These are phyloP conservation scores for Myoxocephalus aenaeus DNA, from an alignment of 2,797 vertebrate species.

Conservation along the genomic window DNA sequence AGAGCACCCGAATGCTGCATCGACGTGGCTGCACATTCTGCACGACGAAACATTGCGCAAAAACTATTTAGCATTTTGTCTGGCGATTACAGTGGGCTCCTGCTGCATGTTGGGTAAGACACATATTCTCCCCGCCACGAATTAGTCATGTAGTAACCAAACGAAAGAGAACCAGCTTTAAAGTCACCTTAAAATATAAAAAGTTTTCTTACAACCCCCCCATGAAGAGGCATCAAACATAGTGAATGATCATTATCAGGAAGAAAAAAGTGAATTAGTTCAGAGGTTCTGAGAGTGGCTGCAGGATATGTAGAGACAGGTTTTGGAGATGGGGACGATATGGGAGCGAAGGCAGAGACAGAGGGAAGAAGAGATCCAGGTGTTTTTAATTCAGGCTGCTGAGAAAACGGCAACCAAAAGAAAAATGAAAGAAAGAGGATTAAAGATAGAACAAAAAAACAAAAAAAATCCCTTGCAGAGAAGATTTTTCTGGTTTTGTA, in stretches of 20 bases:
- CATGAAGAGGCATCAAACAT: not conserved
- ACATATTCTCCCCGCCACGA: too few relatives aligned
- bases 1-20: too few relatives aligned
- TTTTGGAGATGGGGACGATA: not conserved
- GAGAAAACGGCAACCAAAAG: constrained; percentile 51
- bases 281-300: not conserved
- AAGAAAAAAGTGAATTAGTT: constrained; percentile 4
- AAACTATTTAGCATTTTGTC: too few relatives aligned
- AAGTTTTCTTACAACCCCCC: not conserved
- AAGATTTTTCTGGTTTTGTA: constrained; percentile 69
- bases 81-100: not conserved
- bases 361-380: constrained; percentile 37
- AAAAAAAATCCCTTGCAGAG: constrained; percentile 48
- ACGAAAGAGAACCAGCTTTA: not conserved
- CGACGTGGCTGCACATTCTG: too few relatives aligned
- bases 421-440: constrained; percentile 51
- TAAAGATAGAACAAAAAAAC: constrained; percentile 43
- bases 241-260: not conserved
- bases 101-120: not conserved
- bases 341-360: not conserved
- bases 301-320: constrained; percentile 7
- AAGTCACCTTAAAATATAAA: not conserved
- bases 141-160: not conserved
- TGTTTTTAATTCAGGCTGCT: constrained; percentile 62
- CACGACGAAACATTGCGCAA: too few relatives aligned